These are phyloP conservation scores for Mactra quadrangularis DNA, from an alignment of 1,140 invertebrate genomes.

Conservation along the genomic window DNA sequence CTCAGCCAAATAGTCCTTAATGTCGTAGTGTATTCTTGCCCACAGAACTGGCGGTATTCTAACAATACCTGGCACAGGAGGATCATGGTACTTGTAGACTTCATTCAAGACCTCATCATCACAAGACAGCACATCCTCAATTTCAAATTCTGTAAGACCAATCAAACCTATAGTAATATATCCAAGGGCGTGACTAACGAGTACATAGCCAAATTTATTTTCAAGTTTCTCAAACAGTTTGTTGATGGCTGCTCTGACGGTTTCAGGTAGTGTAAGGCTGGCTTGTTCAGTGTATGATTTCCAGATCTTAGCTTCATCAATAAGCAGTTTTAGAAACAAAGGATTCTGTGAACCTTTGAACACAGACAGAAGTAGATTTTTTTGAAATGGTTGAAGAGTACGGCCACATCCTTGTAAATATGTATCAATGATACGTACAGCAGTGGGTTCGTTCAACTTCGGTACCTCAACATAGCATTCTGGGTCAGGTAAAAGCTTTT, in stretches of 20 bases:
- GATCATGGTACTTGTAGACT: conserved; percentile 81
- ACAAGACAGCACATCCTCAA: conserved; percentile 83
- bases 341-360: conserved; percentile 71
- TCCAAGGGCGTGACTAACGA: conserved; percentile 89
- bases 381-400: conserved; percentile 69
- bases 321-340: conserved; percentile 76
- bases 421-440: conserved; percentile 72
- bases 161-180: conserved; percentile 84
- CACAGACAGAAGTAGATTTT: conserved; percentile 64
- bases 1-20: conserved; percentile 89
- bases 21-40: conserved; percentile 87
- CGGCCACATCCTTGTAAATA: conserved; percentile 70
- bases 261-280: conserved; percentile 61
- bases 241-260: conserved; percentile 73
- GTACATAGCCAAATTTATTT: conserved; percentile 75
- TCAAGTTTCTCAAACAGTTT: conserved; percentile 78
- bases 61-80: conserved; percentile 78
- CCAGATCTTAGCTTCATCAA: conserved; percentile 78
- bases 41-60: conserved; percentile 86
- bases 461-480: conserved; percentile 71
- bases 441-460: conserved; percentile 67
- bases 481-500: conserved; percentile 66
- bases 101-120: conserved; percentile 80
- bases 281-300: conserved; percentile 68
- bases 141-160: conserved; percentile 80